Evolutionary conservation across 1,140 invertebrate genomes (phyloP).

Genomic region (Caenorhabditis tropicalis): DNA sequence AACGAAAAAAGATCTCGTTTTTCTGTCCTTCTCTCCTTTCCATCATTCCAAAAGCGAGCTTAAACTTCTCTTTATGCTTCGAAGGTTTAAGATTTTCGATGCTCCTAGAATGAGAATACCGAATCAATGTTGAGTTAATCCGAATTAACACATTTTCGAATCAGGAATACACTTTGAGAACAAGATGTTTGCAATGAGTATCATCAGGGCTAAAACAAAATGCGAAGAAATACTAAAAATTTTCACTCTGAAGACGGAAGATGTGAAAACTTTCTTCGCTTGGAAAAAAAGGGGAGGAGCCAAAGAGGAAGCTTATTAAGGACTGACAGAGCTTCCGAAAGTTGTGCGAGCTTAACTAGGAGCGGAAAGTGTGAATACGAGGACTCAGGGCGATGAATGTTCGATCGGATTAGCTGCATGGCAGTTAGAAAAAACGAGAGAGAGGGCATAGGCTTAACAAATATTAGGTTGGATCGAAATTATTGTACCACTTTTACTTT

Average conservation of each 20-base stretch:
- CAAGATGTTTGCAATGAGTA: neutral
- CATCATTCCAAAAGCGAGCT: neutral
- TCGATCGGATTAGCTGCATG: neutral
- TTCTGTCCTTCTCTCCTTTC: neutral
- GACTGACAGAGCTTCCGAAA: neutral
- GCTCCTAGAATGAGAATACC: neutral
- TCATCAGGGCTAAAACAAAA: no score
- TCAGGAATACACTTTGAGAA: neutral
- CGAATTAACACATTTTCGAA: neutral
- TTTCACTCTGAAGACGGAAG: neutral
- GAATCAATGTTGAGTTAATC: neutral
- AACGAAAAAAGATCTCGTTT: neutral
- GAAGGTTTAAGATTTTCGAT: neutral
- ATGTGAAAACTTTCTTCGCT: neutral
- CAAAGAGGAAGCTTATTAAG: slow-evolving; percentile 5
- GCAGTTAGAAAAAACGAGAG: neutral
- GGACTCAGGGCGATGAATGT: neutral
- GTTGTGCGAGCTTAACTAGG: neutral
- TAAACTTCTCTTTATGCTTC: neutral
- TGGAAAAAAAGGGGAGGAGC: neutral
- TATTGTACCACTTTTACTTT: no score
- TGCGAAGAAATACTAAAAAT: no score
- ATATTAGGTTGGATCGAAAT: no score
- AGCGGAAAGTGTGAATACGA: neutral
- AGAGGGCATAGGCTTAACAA: no score